A percentile compares a stretch with the other conserved stretches of the same genome.
Evolutionary conservation across 2,888 invertebrate genomes (phyloP).

Genomic region (Macrosoma leucophasiata): DNA sequence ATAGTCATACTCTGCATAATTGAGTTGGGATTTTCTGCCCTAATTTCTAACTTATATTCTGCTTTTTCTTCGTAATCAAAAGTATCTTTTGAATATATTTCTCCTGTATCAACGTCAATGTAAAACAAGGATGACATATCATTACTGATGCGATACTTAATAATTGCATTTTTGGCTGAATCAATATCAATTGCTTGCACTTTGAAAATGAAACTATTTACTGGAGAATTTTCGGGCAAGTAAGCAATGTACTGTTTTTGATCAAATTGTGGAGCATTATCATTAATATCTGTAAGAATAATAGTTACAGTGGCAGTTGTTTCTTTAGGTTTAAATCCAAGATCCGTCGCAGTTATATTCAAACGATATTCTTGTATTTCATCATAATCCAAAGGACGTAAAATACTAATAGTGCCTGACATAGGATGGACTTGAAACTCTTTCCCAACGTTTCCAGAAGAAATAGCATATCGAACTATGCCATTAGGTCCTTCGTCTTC

Average conservation of each 20-base stretch:
- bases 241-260: slow-evolving; percentile 84
- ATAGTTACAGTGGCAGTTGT: slow-evolving; percentile 89
- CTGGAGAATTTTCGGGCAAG: slow-evolving; percentile 87
- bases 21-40: slow-evolving; percentile 92
- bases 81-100: slow-evolving; percentile 82
- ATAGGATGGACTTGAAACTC: slow-evolving; percentile 87
- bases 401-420: slow-evolving; percentile 87
- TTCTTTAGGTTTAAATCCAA: slow-evolving; percentile 86
- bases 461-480: slow-evolving; percentile 88
- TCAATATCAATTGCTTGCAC: slow-evolving; percentile 89
- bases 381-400: slow-evolving; percentile 90
- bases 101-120: slow-evolving; percentile 86
- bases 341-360: slow-evolving; percentile 91
- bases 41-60: slow-evolving; percentile 82
- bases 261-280: slow-evolving; percentile 92
- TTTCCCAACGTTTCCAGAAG: slow-evolving; percentile 86
- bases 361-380: slow-evolving; percentile 87
- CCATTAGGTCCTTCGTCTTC: slow-evolving; percentile 93
- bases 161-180: slow-evolving; percentile 89
- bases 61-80: slow-evolving; percentile 93
- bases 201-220: slow-evolving; percentile 83
- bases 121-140: slow-evolving; percentile 84
- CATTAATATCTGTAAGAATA: slow-evolving; percentile 93
- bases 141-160: slow-evolving; percentile 88
- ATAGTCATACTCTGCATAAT: slow-evolving; percentile 84